Evolutionary conservation across 1,140 invertebrate genomes (phyloP).

Genomic region (Dermatophagoides farinae): DNA sequence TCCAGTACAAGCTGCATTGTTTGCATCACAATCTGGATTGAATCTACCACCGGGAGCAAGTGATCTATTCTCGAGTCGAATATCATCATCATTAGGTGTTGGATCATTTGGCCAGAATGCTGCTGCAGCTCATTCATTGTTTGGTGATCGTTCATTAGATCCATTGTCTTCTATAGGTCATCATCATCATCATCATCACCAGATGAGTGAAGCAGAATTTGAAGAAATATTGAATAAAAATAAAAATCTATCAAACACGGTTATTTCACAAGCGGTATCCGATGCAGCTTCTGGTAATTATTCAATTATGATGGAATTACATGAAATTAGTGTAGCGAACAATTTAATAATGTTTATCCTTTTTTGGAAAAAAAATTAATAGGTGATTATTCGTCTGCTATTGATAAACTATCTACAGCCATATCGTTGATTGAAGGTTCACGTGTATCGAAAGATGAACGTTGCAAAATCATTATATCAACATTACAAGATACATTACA

Average conservation of each 20-base stretch:
- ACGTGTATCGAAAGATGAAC: constrained; percentile 86
- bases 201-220: constrained; percentile 32
- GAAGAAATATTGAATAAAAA: constrained; percentile 96
- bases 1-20: not conserved
- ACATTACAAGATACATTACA: constrained; percentile 86
- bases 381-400: constrained; percentile 89
- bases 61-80: too few species aligned
- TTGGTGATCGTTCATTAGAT: too few species aligned
- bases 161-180: too few species aligned
- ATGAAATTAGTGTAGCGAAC: not conserved
- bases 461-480: constrained; percentile 92
- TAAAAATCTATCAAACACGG: constrained; percentile 84
- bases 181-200: not conserved
- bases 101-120: too few species aligned
- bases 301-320: not conserved
- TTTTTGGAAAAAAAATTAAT: not conserved
- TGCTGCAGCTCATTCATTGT: too few species aligned
- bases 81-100: too few species aligned
- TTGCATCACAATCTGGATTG: too few species aligned
- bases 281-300: constrained; percentile 53
- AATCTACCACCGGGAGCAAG: too few species aligned
- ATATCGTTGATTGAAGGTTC: constrained; percentile 97
- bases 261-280: constrained; percentile 84
- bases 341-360: not conserved
- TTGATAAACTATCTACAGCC: constrained; percentile 92